These are phyloP conservation scores for Chrysodeixis includens DNA, from an alignment of 2,888 invertebrate genomes.

Conservation along the genomic window DNA sequence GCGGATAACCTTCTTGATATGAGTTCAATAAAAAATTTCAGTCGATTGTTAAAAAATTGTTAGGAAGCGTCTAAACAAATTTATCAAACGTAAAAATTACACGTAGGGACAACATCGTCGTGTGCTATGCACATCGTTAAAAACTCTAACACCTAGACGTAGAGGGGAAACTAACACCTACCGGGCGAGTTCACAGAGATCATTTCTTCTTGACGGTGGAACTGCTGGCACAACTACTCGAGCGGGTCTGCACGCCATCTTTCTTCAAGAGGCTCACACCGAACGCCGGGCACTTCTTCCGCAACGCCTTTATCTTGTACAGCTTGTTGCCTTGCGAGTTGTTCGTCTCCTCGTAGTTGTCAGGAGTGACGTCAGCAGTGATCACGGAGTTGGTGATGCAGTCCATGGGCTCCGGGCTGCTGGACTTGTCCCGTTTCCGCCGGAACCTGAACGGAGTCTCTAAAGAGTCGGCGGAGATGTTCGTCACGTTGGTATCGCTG, in stretches of 20 bases:
- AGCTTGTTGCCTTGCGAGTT: constrained; percentile 87
- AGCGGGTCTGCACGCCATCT: constrained; percentile 84
- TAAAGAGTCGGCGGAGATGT: constrained; percentile 84
- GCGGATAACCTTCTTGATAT: constrained; percentile 70
- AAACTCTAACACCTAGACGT: constrained; percentile 52
- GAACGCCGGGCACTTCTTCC: constrained; percentile 84
- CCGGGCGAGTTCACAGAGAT: constrained; percentile 69
- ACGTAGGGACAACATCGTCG: constrained; percentile 56
- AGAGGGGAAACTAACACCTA: constrained; percentile 59
- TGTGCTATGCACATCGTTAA: constrained; percentile 58
- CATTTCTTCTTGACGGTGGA: constrained; percentile 87
- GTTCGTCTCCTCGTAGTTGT: constrained; percentile 82
- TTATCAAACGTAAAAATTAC: constrained; percentile 51
- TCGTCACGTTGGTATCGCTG: constrained; percentile 86
- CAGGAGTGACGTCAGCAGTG: constrained; percentile 83
- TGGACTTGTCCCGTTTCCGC: constrained; percentile 84
- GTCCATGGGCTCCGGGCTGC: constrained; percentile 86
- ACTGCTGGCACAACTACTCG: constrained; percentile 81
- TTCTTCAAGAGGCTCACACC: constrained; percentile 82
- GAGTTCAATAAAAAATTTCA: constrained; percentile 76
- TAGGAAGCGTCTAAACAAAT: constrained; percentile 65
- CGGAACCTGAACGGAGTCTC: constrained; percentile 84
- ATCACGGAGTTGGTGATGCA: constrained; percentile 80
- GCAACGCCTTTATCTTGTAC: constrained; percentile 85
- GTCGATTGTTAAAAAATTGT: constrained; percentile 65